Evolutionary conservation across 2,888 invertebrate species (phyloP).

Genomic region (Phytoseiulus persimilis): DNA sequence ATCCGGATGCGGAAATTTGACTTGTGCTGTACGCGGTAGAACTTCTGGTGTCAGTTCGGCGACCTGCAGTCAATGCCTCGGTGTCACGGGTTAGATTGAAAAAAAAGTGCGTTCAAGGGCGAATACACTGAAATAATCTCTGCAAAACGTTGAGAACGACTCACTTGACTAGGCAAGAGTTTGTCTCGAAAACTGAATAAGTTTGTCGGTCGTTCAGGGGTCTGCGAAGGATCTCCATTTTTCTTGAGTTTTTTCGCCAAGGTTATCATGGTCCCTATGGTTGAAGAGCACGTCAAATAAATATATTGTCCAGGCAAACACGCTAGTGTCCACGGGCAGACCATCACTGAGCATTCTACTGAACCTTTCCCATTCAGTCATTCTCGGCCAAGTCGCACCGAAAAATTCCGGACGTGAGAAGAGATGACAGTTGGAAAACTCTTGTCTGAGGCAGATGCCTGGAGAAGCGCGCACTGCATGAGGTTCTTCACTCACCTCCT

Average conservation of each 20-base stretch:
- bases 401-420: not conserved
- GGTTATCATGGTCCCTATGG: not conserved
- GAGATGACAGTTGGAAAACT: not conserved
- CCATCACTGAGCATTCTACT: no score
- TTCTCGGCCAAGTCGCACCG: not conserved
- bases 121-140: no score
- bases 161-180: not conserved
- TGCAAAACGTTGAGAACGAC: not conserved
- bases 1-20: conserved; percentile 70
- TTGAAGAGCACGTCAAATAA: no score
- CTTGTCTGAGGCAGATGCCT: not conserved
- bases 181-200: not conserved
- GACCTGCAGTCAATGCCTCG: not conserved
- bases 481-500: not conserved
- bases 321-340: not conserved
- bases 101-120: no score
- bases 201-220: not conserved
- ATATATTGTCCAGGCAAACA: not conserved
- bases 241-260: not conserved
- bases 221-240: not conserved
- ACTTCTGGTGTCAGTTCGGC: conserved; percentile 26
- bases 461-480: not conserved
- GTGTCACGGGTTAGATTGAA: no score
- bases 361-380: no score
- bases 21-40: conserved; percentile 61